Evolutionary conservation across 2,888 invertebrate species (phyloP).

Genomic region (Sclerodermus sp.): DNA sequence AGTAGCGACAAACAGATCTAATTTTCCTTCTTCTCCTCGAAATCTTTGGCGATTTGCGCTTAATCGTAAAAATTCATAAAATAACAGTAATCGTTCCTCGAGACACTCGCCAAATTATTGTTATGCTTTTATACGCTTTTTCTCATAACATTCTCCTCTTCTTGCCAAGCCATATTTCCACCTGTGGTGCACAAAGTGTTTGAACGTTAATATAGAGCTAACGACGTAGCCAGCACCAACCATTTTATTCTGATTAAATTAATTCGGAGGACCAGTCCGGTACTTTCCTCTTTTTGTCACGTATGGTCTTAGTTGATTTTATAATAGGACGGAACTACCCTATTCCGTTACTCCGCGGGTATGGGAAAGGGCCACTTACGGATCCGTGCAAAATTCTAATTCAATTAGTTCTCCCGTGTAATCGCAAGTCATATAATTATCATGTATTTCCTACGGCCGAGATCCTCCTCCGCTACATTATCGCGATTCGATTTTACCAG

Average conservation of each 20-base stretch:
- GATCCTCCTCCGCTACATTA: conserved; percentile 2
- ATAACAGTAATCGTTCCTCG: too few species aligned
- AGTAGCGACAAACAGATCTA: too few species aligned
- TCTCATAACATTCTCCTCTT: too few species aligned
- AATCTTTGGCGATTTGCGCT: too few species aligned
- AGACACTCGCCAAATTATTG: too few species aligned
- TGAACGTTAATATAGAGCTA: neutral
- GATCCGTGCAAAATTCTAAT: conserved; percentile 45
- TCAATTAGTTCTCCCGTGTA: conserved; percentile 46
- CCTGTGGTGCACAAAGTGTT: too few species aligned
- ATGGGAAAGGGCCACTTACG: conserved; percentile 27
- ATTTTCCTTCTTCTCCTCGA: too few species aligned
- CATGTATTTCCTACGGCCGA: conserved; percentile 33
- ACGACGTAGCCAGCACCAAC: conserved; percentile 29
- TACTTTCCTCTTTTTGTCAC: conserved; percentile 41
- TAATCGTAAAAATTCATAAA: too few species aligned
- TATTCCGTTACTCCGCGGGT: conserved; percentile 30
- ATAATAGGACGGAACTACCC: conserved; percentile 42
- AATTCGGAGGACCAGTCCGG: conserved; percentile 27
- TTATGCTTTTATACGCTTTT: too few species aligned
- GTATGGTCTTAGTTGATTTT: conserved; percentile 47
- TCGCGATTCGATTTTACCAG: too few species aligned
- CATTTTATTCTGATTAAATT: conserved; percentile 40
- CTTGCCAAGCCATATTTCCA: too few species aligned
- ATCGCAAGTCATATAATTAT: conserved; percentile 45